Conservation (phyloP, 2,113 vertebrate genomes). For the Macquaria australasica region DNA sequence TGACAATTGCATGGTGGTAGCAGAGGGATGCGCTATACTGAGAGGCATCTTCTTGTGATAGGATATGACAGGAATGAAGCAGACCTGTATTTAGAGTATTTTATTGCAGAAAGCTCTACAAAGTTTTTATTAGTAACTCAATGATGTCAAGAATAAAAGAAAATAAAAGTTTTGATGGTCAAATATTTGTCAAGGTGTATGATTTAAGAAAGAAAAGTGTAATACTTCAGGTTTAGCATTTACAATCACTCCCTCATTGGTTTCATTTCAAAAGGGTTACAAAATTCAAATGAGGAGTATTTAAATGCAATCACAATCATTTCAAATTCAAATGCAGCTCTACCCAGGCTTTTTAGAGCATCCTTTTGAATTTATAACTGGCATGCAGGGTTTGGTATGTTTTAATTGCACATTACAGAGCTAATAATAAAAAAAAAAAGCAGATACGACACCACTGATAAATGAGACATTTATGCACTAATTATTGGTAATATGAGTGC, state of each 20-base stretch:
- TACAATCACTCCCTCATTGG: constrained; percentile 36
- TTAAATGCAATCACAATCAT: constrained; percentile 58
- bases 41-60: constrained; percentile 17
- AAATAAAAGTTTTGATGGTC: constrained; percentile 3
- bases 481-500: constrained; percentile 10
- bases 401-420: constrained; percentile 18
- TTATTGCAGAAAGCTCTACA: background rate
- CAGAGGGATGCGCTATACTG: constrained; percentile 1
- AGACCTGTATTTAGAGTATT: constrained; percentile 19
- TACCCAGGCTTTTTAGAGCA: background rate
- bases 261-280: constrained; percentile 25
- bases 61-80: constrained; percentile 42
- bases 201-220: background rate
- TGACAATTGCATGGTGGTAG: constrained; percentile 54
- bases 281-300: constrained; percentile 39
- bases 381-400: constrained; percentile 23
- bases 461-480: background rate
- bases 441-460: background rate
- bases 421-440: constrained; percentile 19
- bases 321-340: constrained; percentile 57
- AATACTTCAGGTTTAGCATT: constrained; percentile 22
- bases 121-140: background rate
- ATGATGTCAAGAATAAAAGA: background rate
- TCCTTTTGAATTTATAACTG: constrained; percentile 24
- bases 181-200: constrained; percentile 16